These are phyloP conservation scores for Manacus vitellinus DNA, from an alignment of 2,113 vertebrate species.

Conservation along the genomic window DNA sequence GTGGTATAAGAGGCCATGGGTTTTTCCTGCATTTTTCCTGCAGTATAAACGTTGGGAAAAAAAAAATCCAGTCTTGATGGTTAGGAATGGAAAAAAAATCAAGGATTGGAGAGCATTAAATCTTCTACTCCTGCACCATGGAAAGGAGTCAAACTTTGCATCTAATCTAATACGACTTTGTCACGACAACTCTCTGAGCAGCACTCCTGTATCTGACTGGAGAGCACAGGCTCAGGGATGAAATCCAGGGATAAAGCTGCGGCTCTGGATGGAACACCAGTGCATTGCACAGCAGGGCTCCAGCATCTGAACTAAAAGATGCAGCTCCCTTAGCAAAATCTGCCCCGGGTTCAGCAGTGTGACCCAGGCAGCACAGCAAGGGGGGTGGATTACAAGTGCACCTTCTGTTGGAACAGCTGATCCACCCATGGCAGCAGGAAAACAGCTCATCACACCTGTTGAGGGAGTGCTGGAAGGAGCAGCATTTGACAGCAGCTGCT, in stretches of 20 bases:
- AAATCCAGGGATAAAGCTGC: not conserved
- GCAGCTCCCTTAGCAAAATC: not conserved
- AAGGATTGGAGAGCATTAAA: not conserved
- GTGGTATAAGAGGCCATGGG: not conserved
- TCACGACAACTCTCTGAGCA: not conserved
- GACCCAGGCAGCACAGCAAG: not conserved
- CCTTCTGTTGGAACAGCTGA: constrained; percentile 63
- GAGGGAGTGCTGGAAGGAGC: constrained; percentile 24
- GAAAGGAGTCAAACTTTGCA: not conserved
- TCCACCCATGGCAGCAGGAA: not conserved
- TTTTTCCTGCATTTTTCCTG: not conserved
- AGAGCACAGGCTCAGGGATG: not conserved
- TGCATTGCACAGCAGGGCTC: accelerated
- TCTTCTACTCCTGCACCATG: not conserved
- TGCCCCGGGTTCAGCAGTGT: not conserved
- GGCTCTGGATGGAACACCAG: not conserved
- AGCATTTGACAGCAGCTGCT: constrained; percentile 20
- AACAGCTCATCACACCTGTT: not conserved
- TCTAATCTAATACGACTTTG: not conserved
- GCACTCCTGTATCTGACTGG: not conserved
- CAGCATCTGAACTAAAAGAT: not conserved
- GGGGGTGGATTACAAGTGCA: not conserved
- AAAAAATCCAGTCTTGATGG: not conserved
- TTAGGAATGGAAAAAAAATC: not conserved
- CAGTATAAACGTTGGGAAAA: not conserved